Evolutionary conservation across 2,797 vertebrate species (phyloP).

Genomic region (Clarias platycephalus): DNA sequence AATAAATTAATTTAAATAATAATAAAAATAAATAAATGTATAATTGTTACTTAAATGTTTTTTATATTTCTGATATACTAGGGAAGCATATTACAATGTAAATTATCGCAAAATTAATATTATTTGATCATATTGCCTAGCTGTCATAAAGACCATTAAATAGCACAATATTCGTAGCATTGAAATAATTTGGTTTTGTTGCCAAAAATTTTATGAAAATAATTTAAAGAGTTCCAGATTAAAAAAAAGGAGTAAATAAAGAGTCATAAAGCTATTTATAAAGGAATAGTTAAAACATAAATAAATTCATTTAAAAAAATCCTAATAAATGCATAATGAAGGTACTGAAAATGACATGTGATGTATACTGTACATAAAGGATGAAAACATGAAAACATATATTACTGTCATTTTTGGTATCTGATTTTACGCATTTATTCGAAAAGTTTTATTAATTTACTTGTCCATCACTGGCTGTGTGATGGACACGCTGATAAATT

Average conservation of each 20-base stretch:
- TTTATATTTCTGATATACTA: not conserved
- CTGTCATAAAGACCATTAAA: not conserved
- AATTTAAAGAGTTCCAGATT: not conserved
- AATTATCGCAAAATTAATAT: not conserved
- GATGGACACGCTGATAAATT: conserved; percentile 65
- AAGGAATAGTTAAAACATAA: not conserved
- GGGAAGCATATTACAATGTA: not conserved
- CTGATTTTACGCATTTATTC: not conserved
- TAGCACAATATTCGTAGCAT: not conserved
- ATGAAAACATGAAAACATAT: not conserved
- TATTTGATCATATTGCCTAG: not conserved
- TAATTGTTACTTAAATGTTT: not conserved
- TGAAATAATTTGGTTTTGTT: not conserved
- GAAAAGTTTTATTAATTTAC: not conserved
- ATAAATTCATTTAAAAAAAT: no score
- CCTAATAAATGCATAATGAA: no score
- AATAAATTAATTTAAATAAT: not conserved
- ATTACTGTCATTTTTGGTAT: not conserved
- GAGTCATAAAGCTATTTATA: not conserved
- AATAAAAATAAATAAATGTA: not conserved
- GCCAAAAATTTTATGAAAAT: not conserved
- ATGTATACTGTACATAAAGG: not conserved
- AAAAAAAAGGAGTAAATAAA: not conserved
- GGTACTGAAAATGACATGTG: no score
- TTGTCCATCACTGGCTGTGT: conserved; percentile 29